Conservation (phyloP, 1,140 invertebrate species). For the Anastatus disparis region DNA sequence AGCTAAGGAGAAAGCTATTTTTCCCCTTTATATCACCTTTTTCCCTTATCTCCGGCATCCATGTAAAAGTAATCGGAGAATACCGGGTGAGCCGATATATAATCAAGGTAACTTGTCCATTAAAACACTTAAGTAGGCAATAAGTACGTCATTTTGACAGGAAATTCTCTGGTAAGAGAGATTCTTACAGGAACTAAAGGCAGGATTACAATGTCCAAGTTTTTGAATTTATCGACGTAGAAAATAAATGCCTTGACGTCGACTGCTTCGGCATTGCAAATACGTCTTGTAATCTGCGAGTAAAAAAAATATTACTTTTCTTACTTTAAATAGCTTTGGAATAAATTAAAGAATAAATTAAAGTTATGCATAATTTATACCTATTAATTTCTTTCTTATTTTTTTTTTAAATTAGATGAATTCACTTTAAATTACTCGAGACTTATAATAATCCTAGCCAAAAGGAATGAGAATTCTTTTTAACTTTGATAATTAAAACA, state of each 20-base stretch:
- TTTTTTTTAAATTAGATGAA: no score
- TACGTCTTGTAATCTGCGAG: not conserved
- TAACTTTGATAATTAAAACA: no score
- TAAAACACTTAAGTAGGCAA: conserved; percentile 35
- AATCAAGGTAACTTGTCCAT: conserved; percentile 36
- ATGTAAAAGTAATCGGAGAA: conserved; percentile 12
- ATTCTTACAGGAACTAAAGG: no score
- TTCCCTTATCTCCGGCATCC: no score
- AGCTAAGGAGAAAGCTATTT: conserved; percentile 19
- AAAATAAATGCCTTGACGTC: conserved; percentile 12
- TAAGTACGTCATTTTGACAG: conserved; percentile 21
- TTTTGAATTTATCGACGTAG: conserved; percentile 33
- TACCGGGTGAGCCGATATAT: conserved; percentile 13
- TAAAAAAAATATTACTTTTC: no score
- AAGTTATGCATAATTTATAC: no score
- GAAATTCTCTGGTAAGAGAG: not conserved
- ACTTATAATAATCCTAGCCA: no score
- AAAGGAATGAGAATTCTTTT: no score
- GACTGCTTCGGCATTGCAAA: not conserved
- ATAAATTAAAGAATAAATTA: no score
- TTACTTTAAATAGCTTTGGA: no score
- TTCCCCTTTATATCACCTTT: not conserved
- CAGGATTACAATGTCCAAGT: conserved; percentile 29
- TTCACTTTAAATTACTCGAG: no score
- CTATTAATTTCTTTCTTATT: no score